Evolutionary conservation across 1,140 invertebrate species (phyloP).

Genomic region (Drosophila quadrilineata): DNA sequence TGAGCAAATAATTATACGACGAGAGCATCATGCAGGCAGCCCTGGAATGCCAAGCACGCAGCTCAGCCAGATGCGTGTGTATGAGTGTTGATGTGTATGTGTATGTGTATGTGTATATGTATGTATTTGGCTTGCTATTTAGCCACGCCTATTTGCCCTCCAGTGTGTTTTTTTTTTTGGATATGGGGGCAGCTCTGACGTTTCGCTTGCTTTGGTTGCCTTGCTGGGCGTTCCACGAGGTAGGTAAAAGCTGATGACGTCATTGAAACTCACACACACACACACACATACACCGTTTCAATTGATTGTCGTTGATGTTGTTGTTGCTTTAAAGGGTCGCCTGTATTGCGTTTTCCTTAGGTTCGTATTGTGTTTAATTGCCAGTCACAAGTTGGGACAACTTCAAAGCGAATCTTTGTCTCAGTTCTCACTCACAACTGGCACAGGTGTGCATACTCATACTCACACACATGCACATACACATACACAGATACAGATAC

Average conservation of each 20-base stretch:
- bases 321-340: background rate
- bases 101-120: conserved; percentile 2
- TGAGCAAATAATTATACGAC: conserved; percentile 63
- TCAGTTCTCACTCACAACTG: conserved; percentile 13
- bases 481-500: background rate
- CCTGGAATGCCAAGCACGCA: background rate
- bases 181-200: conserved; percentile 30
- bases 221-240: conserved; percentile 19
- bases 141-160: conserved; percentile 31
- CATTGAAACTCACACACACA: background rate
- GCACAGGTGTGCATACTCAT: background rate
- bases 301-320: conserved; percentile 10
- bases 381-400: background rate
- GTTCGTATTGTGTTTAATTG: conserved; percentile 11
- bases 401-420: conserved; percentile 27
- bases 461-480: no score
- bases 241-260: conserved; percentile 5
- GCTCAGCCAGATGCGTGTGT: background rate
- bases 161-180: no score
- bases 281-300: background rate
- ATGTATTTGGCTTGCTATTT: conserved; percentile 15
- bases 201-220: conserved; percentile 14
- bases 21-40: conserved; percentile 36
- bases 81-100: background rate
- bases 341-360: background rate